phyloP scores from a whole-genome alignment of 2,797 vertebrate species.

The Huso huso region DNA sequence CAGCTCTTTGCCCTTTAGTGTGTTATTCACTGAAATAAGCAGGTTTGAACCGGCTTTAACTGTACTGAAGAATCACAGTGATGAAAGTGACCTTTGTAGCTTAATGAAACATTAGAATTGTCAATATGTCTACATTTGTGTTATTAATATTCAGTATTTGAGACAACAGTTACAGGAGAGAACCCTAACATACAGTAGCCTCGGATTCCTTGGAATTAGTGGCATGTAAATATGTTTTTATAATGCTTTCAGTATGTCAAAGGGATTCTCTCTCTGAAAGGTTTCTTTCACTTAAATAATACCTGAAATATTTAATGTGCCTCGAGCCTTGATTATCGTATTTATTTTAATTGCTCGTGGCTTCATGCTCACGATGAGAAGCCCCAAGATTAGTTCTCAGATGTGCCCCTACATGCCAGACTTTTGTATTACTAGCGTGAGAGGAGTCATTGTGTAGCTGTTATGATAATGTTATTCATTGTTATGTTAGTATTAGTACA shows the following conservation, averaged over 20 bases:
- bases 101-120: too few relatives aligned
- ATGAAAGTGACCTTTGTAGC: too few relatives aligned
- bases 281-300: conserved; percentile 1
- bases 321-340: conserved; percentile 4
- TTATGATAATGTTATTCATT: too few relatives aligned
- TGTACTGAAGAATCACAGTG: too few relatives aligned
- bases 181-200: background rate
- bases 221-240: background rate
- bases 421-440: too few relatives aligned
- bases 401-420: conserved; percentile 6
- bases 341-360: conserved; percentile 6
- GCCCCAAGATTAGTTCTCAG: background rate
- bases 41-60: too few relatives aligned
- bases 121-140: too few relatives aligned
- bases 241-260: background rate
- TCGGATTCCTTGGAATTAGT: background rate
- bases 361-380: background rate
- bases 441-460: too few relatives aligned
- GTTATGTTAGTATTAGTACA: too few relatives aligned
- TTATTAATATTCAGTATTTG: too few relatives aligned
- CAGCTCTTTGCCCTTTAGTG: too few relatives aligned
- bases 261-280: conserved; percentile 4
- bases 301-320: background rate
- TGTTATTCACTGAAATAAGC: too few relatives aligned
- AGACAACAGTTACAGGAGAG: background rate